These are phyloP conservation scores for Lophura swinhoii DNA, from an alignment of 2,797 vertebrate species.

Conservation along the genomic window DNA sequence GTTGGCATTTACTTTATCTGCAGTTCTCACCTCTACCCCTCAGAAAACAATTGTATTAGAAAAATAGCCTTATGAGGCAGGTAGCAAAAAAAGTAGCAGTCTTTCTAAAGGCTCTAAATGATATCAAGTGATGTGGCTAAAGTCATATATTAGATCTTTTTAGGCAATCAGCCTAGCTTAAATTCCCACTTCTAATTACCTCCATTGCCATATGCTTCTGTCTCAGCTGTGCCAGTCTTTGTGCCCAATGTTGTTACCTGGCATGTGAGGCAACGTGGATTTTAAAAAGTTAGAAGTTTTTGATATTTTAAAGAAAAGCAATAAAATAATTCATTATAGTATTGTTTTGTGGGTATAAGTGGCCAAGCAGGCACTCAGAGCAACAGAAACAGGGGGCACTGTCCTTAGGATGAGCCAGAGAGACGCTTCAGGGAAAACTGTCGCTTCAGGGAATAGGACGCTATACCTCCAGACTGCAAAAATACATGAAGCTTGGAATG, in stretches of 20 bases:
- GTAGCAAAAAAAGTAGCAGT: background rate
- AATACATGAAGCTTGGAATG: background rate
- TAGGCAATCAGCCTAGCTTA: background rate
- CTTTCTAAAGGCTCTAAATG: background rate
- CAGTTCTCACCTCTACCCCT: background rate
- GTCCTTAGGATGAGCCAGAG: background rate
- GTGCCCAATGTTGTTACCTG: background rate
- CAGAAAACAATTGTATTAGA: background rate
- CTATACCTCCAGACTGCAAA: background rate
- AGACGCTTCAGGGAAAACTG: background rate
- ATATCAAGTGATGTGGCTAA: background rate
- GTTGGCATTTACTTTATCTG: background rate
- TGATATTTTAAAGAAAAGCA: background rate
- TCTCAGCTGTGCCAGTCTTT: background rate
- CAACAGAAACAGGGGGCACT: background rate
- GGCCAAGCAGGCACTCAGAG: background rate
- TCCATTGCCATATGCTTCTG: background rate
- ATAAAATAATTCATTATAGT: background rate
- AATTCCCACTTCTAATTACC: background rate
- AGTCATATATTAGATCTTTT: background rate
- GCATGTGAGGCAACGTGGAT: background rate
- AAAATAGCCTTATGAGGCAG: background rate
- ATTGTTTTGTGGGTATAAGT: background rate
- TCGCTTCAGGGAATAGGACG: background rate
- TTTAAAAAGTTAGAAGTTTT: background rate